Evolutionary conservation across 35 echinoderm and acorn worm genomes (phyloP).

Genomic region (Heliocidaris tuberculata): DNA sequence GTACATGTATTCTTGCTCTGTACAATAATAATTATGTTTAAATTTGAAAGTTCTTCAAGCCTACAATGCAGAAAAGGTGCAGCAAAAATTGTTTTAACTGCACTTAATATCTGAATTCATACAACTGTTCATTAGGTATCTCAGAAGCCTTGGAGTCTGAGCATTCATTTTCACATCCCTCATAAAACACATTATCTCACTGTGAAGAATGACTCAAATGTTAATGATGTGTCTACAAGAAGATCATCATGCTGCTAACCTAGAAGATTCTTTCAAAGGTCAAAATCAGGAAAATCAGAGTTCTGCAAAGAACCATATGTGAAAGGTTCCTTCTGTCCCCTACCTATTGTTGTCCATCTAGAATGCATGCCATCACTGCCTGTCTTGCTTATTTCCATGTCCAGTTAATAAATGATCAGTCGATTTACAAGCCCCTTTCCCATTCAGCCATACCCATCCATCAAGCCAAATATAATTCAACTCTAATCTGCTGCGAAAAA

Average conservation of each 20-base stretch:
- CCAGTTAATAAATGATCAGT: background rate
- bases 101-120: no score
- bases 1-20: no score
- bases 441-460: background rate
- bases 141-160: no score
- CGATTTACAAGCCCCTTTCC: constrained; percentile 1
- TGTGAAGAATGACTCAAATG: background rate
- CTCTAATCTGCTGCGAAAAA: background rate
- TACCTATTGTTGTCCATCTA: background rate
- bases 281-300: background rate
- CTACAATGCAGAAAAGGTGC: background rate
- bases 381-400: background rate
- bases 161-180: no score
- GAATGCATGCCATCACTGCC: background rate
- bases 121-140: no score
- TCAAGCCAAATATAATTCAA: background rate
- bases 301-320: background rate
- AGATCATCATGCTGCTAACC: background rate
- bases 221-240: background rate
- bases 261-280: background rate
- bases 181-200: no score
- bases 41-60: background rate
- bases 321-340: background rate
- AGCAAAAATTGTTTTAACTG: no score
- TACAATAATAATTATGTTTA: no score